phyloP scores from a whole-genome alignment of 2,113 vertebrate species.

The Megaceryle torquata region DNA sequence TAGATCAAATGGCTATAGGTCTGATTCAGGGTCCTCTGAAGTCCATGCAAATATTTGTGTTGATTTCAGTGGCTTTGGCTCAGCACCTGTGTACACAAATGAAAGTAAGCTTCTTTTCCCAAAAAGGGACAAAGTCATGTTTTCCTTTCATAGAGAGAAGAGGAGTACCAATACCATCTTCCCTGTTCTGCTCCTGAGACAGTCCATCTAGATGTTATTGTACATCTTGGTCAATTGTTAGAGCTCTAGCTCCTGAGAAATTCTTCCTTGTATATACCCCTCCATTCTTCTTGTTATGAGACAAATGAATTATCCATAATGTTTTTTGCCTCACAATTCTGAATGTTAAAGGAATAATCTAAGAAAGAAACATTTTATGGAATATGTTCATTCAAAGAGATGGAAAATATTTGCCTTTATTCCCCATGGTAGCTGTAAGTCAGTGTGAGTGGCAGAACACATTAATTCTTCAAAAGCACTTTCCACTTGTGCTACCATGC shows the following conservation, averaged over 20 bases:
- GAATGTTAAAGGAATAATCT: neutral
- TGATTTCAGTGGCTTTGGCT: conserved; percentile 41
- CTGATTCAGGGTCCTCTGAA: conserved; percentile 25
- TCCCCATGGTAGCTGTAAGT: neutral
- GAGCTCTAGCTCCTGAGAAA: neutral
- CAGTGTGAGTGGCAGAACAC: neutral
- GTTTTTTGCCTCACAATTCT: neutral
- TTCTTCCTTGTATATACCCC: fast-evolving
- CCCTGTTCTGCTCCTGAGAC: neutral
- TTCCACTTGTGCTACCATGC: neutral
- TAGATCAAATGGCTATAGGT: neutral
- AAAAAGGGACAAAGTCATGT: neutral
- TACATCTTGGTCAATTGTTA: neutral
- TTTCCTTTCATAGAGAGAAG: conserved; percentile 40
- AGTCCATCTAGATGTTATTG: neutral
- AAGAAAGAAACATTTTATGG: neutral
- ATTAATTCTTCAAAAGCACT: neutral
- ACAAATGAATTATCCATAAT: neutral
- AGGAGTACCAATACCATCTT: neutral
- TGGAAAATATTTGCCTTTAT: neutral
- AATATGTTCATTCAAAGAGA: neutral
- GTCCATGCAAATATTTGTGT: conserved; percentile 50
- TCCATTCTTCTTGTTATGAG: neutral
- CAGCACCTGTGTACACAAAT: neutral
- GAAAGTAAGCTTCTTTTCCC: neutral